Evolutionary conservation across 2,797 vertebrate species (phyloP), one percentile per base, ranked within the genome.

Genomic region (Sarcophilus harrisii): DNA sequence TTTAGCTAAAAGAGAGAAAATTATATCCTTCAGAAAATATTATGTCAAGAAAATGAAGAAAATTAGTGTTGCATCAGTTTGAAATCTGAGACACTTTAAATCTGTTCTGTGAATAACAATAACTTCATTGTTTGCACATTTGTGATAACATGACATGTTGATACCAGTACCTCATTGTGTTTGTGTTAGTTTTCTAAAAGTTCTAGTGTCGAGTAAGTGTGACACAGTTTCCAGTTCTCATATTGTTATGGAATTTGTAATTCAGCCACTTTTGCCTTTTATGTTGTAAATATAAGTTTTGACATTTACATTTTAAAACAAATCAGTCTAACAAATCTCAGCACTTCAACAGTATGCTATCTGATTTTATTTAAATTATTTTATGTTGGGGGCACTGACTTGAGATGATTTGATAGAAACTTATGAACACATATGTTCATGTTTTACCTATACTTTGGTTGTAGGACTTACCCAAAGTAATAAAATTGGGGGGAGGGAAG

Each of bases 341-440:
- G 89, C 93, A 93, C 95, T 92, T 95, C 94, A 92, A 60, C 59
- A 91, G n/a, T 93, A 2, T 90, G 30, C 30, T 73, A 58, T 58
- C 62, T 94, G 59, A 14, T 93, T 98, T 98, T 96, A 96, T 96
- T 96, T 66, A 81, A 90, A 94, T 96, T 73, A 58, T 49, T 96
- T 95, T 96, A 97, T 96, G 94, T 0, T 95, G 95, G 97, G 97
- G 91, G 95, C 94, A 95, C 91, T 94, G 95, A 95, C 93, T 97
- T 95, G 93, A 90, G 73, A 32, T 91, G 93, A 94, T 95, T 98
- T 96, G 97, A 96, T 89, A 95, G 89, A 93, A 91, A 97, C 94
- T 95, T 98, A 97, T 97, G 30, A 49, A 49, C 49, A 38, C 98
- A 90, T 97, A 97, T 94, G 94, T 94, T 96, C 27, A 54, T 94